Conservation (phyloP, 2,888 invertebrate species). For the Alloscopus bannaensis region DNA sequence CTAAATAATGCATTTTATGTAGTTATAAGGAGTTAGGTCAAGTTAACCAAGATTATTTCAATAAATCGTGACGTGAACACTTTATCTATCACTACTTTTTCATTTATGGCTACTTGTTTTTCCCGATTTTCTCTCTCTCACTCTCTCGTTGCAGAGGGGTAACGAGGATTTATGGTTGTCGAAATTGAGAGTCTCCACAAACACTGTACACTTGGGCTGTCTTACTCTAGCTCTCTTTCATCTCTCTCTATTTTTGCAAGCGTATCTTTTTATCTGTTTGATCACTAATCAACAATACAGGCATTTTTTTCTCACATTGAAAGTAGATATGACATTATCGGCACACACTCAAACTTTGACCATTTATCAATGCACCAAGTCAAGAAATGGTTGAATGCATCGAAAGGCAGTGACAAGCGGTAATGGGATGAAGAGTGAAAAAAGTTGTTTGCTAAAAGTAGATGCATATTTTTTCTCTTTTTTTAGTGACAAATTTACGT, state of each 20-base stretch:
- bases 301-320: background rate
- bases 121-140: slow-evolving; percentile 56
- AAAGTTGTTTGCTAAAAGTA: slow-evolving; percentile 19
- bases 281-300: background rate
- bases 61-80: slow-evolving; percentile 66
- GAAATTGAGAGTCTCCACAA: slow-evolving; percentile 40
- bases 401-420: too few relatives aligned
- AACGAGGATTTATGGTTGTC: slow-evolving; percentile 47
- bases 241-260: too few relatives aligned
- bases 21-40: slow-evolving; percentile 52
- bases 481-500: slow-evolving; percentile 5
- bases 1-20: slow-evolving; percentile 5
- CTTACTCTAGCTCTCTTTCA: too few relatives aligned
- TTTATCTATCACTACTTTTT: slow-evolving; percentile 61
- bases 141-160: too few relatives aligned
- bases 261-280: too few relatives aligned
- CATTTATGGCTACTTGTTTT: slow-evolving; percentile 64
- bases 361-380: too few relatives aligned
- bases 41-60: slow-evolving; percentile 65
- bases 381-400: too few relatives aligned
- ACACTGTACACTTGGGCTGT: background rate
- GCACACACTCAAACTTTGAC: background rate
- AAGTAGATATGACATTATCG: too few relatives aligned
- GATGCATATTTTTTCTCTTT: slow-evolving; percentile 5
- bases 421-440: slow-evolving; percentile 8